phyloP scores from a whole-genome alignment of 2,888 invertebrate genomes.

The Steromphala cineraria region DNA sequence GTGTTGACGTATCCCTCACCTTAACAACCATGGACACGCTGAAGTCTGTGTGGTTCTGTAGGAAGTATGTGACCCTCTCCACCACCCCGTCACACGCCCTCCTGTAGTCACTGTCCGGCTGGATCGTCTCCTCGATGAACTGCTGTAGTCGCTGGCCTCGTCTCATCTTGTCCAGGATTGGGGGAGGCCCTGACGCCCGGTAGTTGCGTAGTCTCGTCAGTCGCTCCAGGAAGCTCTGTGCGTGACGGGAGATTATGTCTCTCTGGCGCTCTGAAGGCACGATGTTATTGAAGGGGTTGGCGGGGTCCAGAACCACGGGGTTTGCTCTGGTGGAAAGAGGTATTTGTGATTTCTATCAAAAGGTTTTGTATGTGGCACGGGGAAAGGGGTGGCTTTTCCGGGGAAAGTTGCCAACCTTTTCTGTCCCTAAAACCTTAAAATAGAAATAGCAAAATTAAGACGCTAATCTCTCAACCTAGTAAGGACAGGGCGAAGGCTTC shows the following conservation, averaged over 20 bases:
- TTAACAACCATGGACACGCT: not conserved
- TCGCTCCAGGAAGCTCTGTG: not conserved
- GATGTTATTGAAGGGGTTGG: not conserved
- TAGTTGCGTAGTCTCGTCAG: not conserved
- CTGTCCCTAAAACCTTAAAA: too few relatives aligned
- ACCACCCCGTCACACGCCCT: not conserved
- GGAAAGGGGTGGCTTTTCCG: too few relatives aligned
- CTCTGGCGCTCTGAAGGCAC: not conserved
- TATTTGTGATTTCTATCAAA: too few relatives aligned
- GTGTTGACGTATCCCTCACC: not conserved
- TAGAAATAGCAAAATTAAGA: too few relatives aligned
- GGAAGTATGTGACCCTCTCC: not conserved
- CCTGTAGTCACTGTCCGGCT: not conserved
- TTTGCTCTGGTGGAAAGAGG: not conserved
- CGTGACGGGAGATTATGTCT: not conserved
- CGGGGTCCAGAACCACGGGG: not conserved
- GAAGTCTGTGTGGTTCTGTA: not conserved
- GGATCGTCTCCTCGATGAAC: not conserved
- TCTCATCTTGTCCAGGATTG: not conserved
- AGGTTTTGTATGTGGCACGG: too few relatives aligned
- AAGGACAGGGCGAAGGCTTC: too few relatives aligned
- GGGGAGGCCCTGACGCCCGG: not conserved
- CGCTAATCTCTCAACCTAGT: too few relatives aligned
- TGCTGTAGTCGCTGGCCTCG: not conserved
- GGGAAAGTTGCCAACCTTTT: too few relatives aligned